Evolutionary conservation across 2,888 invertebrate genomes (phyloP), one percentile per base, ranked within the genome.

Genomic region (Polymixis lichenea): DNA sequence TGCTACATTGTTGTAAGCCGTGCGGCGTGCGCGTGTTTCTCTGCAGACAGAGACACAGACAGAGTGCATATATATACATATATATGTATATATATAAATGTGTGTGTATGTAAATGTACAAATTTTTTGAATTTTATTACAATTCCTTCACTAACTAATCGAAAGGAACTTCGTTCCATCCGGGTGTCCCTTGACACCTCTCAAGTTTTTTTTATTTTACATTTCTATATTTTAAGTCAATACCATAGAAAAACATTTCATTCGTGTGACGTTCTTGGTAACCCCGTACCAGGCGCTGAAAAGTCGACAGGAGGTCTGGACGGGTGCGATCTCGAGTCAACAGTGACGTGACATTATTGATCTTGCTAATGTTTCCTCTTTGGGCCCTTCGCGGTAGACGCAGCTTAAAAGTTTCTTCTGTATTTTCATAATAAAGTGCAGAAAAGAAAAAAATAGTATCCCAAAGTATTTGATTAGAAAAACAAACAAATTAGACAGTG

Each of bases 281-380:
- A 28, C 5, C 32, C 4, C 15, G 8, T 72, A 78, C 72, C n/a
- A 78, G 78, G 78, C 79, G 79, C 73, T 65, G 15, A 74, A 38
- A 61, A 73, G 65, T 66, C 65, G 60, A 55, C 38, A 79, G 22
- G 65, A 79, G 53, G 46, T 79, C 19, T 66, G 38, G 38, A n/a
- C 28, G 25, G 15, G 4, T 28, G 28, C 13, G 28, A 55, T 49
- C 60, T 60, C 32, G 22, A 78, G 53, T 73, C 65, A 79, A 72
- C 25, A 72, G 43, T 65, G 53, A 65, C 13, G 11, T 58, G 72
- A 25, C 51, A 55, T 58, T 78, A 58, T 78, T 78, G 61, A 78
- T 78, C 49, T 71, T 38, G 19, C 78, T 77, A 78, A 62, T 62
- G 78, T 77, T 62, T 8, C 61, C 19, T 28, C 25, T 46, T 28